Conservation (phyloP, 2,888 invertebrate genomes). For the Dynastes hyllus region DNA sequence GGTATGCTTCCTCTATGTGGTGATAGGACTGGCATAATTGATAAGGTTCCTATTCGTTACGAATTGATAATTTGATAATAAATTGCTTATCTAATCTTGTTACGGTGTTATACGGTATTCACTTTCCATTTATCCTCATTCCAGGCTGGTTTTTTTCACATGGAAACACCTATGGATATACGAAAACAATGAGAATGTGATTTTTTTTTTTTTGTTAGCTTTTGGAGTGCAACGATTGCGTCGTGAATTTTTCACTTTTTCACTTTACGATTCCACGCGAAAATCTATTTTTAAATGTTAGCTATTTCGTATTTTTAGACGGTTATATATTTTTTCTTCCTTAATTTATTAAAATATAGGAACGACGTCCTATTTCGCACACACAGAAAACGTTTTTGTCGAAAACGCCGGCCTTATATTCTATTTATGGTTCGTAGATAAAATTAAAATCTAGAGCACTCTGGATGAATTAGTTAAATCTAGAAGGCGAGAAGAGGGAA, state of each 20-base stretch:
- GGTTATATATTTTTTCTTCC: not conserved
- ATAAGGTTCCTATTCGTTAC: not conserved
- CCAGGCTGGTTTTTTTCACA: too few relatives aligned
- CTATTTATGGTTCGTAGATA: not conserved
- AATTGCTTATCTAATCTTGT: too few relatives aligned
- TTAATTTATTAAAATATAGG: constrained; percentile 13
- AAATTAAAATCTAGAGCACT: constrained; percentile 26
- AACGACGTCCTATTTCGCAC: constrained; percentile 1
- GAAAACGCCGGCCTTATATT: not conserved
- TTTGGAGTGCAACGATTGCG: not conserved
- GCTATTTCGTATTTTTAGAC: constrained; percentile 40
- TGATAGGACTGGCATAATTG: constrained; percentile 75
- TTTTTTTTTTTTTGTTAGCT: too few relatives aligned
- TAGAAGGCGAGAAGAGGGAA: not conserved
- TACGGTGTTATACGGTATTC: too few relatives aligned
- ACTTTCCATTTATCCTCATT: too few relatives aligned
- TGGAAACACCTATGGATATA: not conserved
- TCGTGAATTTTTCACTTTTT: not conserved
- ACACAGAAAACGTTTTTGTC: not conserved
- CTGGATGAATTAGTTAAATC: not conserved
- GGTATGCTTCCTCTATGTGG: constrained; percentile 73
- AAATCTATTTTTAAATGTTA: constrained; percentile 32
- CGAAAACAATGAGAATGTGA: too few relatives aligned
- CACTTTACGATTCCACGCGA: constrained; percentile 12
- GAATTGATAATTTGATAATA: too few relatives aligned